These are phyloP conservation scores for Perizoma flavofasciatum DNA, from an alignment of 2,888 invertebrate species.

Conservation along the genomic window DNA sequence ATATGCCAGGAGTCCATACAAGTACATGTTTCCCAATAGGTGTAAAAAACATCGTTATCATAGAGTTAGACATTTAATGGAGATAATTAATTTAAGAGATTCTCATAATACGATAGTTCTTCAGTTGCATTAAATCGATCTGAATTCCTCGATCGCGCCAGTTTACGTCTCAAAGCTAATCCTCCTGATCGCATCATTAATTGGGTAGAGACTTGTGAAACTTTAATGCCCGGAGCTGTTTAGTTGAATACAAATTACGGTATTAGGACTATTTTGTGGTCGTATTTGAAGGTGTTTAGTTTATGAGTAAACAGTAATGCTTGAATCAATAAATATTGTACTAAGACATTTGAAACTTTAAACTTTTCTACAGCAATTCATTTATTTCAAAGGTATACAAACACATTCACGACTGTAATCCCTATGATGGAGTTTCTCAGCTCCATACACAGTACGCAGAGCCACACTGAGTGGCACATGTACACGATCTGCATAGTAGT, in stretches of 20 bases:
- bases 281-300: slow-evolving; percentile 14
- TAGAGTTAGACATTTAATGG: too few relatives aligned
- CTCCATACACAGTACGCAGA: too few relatives aligned
- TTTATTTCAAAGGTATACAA: too few relatives aligned
- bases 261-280: slow-evolving; percentile 13
- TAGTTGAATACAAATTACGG: slow-evolving; percentile 28
- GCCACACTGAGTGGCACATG: too few relatives aligned
- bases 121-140: slow-evolving; percentile 19
- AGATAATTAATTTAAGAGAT: neutral
- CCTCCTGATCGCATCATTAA: slow-evolving; percentile 78
- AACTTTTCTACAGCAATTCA: too few relatives aligned
- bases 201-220: slow-evolving; percentile 72
- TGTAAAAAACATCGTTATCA: too few relatives aligned
- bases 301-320: neutral
- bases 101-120: neutral
- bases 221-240: slow-evolving; percentile 59
- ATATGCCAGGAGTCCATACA: too few relatives aligned
- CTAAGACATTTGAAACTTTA: too few relatives aligned
- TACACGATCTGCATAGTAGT: too few relatives aligned
- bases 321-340: neutral
- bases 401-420: too few relatives aligned
- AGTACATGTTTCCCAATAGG: too few relatives aligned
- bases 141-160: slow-evolving; percentile 33
- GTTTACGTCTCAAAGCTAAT: slow-evolving; percentile 73
- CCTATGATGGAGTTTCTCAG: too few relatives aligned